phyloP scores from a whole-genome alignment of 2,797 vertebrate species.

The Jordanella pulchra region DNA sequence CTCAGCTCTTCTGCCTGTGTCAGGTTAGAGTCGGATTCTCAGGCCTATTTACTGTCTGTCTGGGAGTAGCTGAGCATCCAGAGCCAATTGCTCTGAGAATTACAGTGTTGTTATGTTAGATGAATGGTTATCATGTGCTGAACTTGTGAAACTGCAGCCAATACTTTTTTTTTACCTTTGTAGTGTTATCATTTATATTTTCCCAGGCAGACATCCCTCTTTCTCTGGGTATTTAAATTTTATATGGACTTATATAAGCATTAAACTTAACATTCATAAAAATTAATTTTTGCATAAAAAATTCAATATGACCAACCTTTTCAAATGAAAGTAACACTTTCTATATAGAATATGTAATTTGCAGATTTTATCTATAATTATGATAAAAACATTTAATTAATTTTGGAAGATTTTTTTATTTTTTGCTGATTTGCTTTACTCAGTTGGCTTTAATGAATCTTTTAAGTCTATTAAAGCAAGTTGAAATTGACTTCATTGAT shows the following conservation, averaged over 20 bases:
- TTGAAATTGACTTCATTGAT: not conserved
- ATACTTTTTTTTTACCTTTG: not conserved
- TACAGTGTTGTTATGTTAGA: slow-evolving; percentile 4
- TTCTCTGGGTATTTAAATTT: not conserved
- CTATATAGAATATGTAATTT: not conserved
- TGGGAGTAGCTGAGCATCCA: not conserved
- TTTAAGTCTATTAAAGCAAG: not conserved
- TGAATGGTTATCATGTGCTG: slow-evolving; percentile 6
- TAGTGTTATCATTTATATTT: not conserved
- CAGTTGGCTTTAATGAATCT: not conserved
- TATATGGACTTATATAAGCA: not conserved
- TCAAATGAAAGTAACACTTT: not conserved
- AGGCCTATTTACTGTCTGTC: slow-evolving; percentile 16
- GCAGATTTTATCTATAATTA: not conserved
- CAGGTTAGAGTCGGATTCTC: slow-evolving; percentile 9
- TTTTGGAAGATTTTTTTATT: too few relatives aligned
- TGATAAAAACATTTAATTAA: too few relatives aligned
- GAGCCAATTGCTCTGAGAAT: slow-evolving; percentile 18
- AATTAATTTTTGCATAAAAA: not conserved
- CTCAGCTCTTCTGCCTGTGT: slow-evolving; percentile 11
- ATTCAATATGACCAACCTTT: not conserved
- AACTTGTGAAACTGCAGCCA: not conserved
- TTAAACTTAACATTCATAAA: not conserved
- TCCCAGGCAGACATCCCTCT: not conserved
- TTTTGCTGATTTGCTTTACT: too few relatives aligned